phyloP scores from a whole-genome alignment of 2,888 invertebrate species.

The Drosophila limbata region DNA sequence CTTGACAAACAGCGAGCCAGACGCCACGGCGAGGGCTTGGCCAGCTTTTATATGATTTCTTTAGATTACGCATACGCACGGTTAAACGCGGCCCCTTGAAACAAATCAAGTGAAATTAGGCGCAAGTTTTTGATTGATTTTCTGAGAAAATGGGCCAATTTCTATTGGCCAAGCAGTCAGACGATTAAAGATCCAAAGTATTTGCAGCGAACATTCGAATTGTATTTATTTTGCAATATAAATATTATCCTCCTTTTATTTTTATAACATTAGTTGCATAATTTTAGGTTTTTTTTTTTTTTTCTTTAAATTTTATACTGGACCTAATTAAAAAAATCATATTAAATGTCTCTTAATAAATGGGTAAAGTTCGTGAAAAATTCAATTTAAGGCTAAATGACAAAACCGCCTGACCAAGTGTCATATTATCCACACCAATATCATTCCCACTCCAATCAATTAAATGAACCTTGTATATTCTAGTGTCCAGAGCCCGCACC shows the following conservation, averaged over 20 bases:
- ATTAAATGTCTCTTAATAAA: slow-evolving; percentile 35
- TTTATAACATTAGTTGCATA: background rate
- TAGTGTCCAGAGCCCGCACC: slow-evolving; percentile 16
- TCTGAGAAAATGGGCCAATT: slow-evolving; percentile 4
- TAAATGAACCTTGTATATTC: slow-evolving; percentile 48
- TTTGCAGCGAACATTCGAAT: slow-evolving; percentile 5
- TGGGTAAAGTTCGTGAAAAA: slow-evolving; percentile 47
- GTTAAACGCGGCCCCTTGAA: slow-evolving; percentile 42
- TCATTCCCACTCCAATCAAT: slow-evolving; percentile 40
- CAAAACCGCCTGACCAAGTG: slow-evolving; percentile 34
- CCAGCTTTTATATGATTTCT: slow-evolving; percentile 27
- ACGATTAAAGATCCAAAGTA: slow-evolving; percentile 7
- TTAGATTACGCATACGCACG: slow-evolving; percentile 64
- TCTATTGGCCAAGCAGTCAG: slow-evolving; percentile 15
- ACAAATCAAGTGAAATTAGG: slow-evolving; percentile 49
- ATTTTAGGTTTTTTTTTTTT: background rate
- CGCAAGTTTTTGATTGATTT: slow-evolving; percentile 53
- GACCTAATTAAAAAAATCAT: background rate
- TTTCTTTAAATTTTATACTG: background rate
- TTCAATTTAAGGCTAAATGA: slow-evolving; percentile 43
- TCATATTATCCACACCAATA: slow-evolving; percentile 23
- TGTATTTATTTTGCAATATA: slow-evolving; percentile 3
- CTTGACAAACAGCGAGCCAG: slow-evolving; percentile 55
- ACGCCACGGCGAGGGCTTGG: slow-evolving; percentile 30
- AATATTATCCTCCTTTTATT: background rate